Percentiles rank a stretch among this genome's conserved stretches.
These are phyloP conservation scores for Acanthornis magna DNA, from an alignment of 2,797 vertebrate species.

Conservation along the genomic window DNA sequence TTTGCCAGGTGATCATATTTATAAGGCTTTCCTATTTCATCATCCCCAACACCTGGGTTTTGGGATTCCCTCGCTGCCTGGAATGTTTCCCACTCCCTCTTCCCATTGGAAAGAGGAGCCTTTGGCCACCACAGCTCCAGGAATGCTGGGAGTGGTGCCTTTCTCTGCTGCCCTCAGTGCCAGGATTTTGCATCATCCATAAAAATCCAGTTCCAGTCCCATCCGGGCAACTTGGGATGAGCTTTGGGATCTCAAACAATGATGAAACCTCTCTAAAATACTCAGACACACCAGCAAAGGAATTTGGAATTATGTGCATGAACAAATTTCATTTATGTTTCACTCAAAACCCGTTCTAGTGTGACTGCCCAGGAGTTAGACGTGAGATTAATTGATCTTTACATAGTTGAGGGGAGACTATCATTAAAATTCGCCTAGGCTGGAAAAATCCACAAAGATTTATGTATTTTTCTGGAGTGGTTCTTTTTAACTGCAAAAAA, in stretches of 20 bases:
- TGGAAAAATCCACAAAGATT: not conserved
- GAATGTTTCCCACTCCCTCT: not conserved
- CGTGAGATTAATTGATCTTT: not conserved
- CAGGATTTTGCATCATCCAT: fast-evolving
- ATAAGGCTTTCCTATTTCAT: too few relatives aligned
- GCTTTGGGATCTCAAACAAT: not conserved
- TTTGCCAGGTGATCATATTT: too few relatives aligned
- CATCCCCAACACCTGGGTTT: not conserved
- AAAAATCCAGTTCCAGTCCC: not conserved
- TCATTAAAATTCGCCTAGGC: not conserved
- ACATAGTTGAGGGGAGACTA: not conserved
- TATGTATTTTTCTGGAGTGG: not conserved
- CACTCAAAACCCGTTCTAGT: not conserved
- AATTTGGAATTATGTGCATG: not conserved
- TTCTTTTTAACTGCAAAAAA: not conserved
- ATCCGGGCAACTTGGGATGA: not conserved
- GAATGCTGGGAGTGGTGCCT: not conserved
- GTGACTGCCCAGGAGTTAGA: not conserved
- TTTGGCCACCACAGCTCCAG: not conserved
- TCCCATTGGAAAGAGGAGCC: not conserved
- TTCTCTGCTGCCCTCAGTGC: not conserved
- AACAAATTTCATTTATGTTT: not conserved
- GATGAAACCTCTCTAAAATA: not conserved
- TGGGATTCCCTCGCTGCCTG: fast-evolving
- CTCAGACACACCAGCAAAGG: not conserved